Conservation (phyloP, 35 echinoderm and acorn worm genomes). For the Stichopus chloronotus region DNA sequence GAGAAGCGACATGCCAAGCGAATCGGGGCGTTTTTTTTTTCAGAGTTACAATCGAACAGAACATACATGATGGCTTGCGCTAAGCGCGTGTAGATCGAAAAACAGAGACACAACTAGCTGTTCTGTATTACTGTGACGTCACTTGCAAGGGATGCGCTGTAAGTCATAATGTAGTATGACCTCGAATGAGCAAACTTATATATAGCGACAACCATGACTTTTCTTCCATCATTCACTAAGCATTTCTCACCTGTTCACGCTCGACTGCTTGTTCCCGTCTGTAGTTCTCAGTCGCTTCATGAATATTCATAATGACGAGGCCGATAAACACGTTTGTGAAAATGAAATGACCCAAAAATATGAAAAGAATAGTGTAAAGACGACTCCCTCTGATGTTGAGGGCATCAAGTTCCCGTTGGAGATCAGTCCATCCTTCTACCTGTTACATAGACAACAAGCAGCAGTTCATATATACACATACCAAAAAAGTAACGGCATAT, state of each 20-base stretch:
- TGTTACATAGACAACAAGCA: conserved; percentile 16
- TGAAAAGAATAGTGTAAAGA: conserved; percentile 88
- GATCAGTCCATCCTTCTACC: conserved; percentile 99
- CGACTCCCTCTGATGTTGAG: conserved; percentile 68
- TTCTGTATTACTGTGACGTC: no score
- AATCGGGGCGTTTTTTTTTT: no score
- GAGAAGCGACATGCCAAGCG: no score
- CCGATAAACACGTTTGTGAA: conserved; percentile 99
- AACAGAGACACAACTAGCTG: no score
- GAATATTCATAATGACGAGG: conserved; percentile 98
- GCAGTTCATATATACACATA: no score
- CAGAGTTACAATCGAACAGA: no score
- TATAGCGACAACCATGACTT: neutral
- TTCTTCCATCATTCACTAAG: neutral
- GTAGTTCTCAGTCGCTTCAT: conserved; percentile 90
- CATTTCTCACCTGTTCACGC: conserved; percentile 77
- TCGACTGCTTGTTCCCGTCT: conserved; percentile 82
- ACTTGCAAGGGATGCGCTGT: no score
- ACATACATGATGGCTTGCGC: no score
- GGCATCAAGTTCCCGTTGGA: conserved; percentile 78
- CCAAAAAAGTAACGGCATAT: no score
- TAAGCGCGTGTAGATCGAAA: no score
- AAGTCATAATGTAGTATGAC: no score
- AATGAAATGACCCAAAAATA: conserved; percentile 95
- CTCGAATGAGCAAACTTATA: no score